Base-by-base conservation (phyloP, 2,797 vertebrate species). In the Macroramphosus scolopax region DNA sequence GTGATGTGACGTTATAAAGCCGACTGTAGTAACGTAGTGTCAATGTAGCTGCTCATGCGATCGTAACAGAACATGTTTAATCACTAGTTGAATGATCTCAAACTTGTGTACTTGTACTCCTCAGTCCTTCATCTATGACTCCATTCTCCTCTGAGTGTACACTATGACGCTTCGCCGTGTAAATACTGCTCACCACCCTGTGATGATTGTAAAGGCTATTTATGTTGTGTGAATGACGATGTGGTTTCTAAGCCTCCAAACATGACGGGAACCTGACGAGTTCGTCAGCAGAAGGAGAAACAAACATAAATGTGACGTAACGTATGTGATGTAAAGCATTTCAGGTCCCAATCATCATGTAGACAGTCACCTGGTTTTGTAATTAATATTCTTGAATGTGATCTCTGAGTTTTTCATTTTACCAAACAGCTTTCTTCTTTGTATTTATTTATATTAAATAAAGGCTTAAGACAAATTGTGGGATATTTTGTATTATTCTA, bases 381-480 rank as follows among this genome's bases (percentile, higher is more conserved):
- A 78, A 13, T 68, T 72, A 51, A 31, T 36, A 38, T 45, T 51
- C 49, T 54, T 57, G 12, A 26, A 30, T 80, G 64, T 75, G 47
- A 55, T 75, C n/a, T n/a, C n/a, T n/a, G n/a, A n/a, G n/a, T n/a
- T 61, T 54, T 42, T 2, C 63, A 61, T 64, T 72, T 42, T 42
- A 34, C 28, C 20, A 73, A 81, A 77, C 31, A n/a, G n/a, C n/a
- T 36, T 67, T 57, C 33, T 64, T 8, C 41, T 69, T 69, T 80
- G 22, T 84, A 83, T 81, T 81, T 86, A 85, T 87, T 87, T 84
- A 79, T 86, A 56, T 66, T 51, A 40, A 55, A 18, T n/a, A n/a
- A n/a, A n/a, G n/a, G n/a, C n/a, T n/a, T n/a, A n/a, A n/a, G n/a
- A n/a, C n/a, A n/a, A n/a, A n/a, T n/a, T n/a, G n/a, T n/a, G n/a